phyloP scores from a whole-genome alignment of 1,140 invertebrate genomes.

The Dinoponera quadriceps region DNA sequence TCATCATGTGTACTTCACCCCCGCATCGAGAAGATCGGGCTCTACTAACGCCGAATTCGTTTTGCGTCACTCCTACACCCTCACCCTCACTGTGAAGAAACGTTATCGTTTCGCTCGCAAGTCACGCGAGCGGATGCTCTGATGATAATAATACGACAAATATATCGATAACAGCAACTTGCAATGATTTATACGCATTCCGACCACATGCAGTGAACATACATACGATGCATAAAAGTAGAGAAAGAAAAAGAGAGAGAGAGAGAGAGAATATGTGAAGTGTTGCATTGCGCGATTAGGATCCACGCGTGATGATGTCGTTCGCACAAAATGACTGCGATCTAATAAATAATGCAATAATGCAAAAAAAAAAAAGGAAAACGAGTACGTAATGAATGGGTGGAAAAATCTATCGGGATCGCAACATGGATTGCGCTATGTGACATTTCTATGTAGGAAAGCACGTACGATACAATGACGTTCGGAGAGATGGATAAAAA shows the following conservation, averaged over 20 bases:
- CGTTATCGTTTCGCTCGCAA: conserved; percentile 21
- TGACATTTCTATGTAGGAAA: conserved; percentile 24
- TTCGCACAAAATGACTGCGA: conserved; percentile 12
- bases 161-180: conserved; percentile 27
- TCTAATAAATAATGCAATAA: conserved; percentile 13
- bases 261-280: not conserved
- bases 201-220: conserved; percentile 59
- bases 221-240: conserved; percentile 17
- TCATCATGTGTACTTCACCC: no score
- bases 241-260: no score
- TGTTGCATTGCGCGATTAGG: not conserved
- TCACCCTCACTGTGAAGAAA: conserved; percentile 45
- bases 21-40: no score
- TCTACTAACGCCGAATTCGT: not conserved
- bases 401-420: conserved; percentile 18
- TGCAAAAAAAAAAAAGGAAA: not conserved
- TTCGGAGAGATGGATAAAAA: conserved; percentile 6
- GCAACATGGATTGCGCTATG: not conserved
- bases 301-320: not conserved
- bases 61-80: conserved; percentile 37
- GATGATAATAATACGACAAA: conserved; percentile 34
- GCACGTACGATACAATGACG: not conserved
- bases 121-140: not conserved
- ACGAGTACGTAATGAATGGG: conserved; percentile 1
- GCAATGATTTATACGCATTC: conserved; percentile 29